A percentile compares a stretch with the other conserved stretches of the same genome.
Evolutionary conservation across 1,140 invertebrate species (phyloP).

Genomic region (Chionoecetes opilio): DNA sequence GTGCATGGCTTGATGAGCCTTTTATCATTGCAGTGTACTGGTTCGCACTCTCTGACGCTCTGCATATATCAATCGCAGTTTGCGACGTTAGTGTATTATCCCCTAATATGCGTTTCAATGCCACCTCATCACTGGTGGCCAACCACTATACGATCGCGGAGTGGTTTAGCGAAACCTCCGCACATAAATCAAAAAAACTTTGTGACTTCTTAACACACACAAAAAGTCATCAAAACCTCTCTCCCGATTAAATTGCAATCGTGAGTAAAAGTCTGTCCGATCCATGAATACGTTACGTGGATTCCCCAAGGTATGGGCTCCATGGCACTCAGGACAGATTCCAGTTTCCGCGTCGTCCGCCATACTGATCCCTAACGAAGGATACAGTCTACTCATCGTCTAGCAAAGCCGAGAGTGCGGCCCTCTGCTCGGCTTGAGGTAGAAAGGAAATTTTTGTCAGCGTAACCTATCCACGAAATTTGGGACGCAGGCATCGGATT

Average conservation of each 20-base stretch:
- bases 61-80: constrained; percentile 44
- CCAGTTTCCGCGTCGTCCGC: too few species aligned
- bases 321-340: too few species aligned
- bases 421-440: not conserved
- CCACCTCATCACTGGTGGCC: constrained; percentile 51
- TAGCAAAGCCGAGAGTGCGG: not conserved
- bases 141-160: constrained; percentile 49
- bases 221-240: not conserved
- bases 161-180: not conserved
- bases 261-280: not conserved
- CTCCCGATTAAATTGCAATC: not conserved
- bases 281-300: too few species aligned
- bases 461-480: not conserved
- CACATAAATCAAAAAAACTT: constrained; percentile 35
- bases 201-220: not conserved
- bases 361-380: too few species aligned
- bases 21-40: not conserved
- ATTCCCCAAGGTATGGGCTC: too few species aligned
- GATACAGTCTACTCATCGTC: not conserved
- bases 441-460: not conserved
- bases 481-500: not conserved
- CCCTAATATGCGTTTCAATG: constrained; percentile 53
- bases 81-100: not conserved
- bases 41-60: constrained; percentile 55
- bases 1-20: not conserved